Evolutionary conservation across 2,797 vertebrate species (phyloP).

Genomic region (Typhlichthys eigenmanni): DNA sequence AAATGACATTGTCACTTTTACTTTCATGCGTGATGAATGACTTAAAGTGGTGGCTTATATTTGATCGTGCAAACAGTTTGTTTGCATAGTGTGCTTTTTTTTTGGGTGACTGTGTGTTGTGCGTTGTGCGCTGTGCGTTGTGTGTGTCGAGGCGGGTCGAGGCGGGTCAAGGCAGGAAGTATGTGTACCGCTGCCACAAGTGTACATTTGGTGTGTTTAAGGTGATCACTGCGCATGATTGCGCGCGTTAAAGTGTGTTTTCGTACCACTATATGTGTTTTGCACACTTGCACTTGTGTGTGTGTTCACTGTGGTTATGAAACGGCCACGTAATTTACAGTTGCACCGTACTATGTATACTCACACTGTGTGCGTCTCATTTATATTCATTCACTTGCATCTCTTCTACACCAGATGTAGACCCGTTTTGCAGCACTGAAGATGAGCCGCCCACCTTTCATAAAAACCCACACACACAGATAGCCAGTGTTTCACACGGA

Average conservation of each 20-base stretch:
- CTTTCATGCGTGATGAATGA: slow-evolving; percentile 42
- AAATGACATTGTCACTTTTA: slow-evolving; percentile 44
- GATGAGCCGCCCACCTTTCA: neutral
- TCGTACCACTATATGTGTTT: neutral
- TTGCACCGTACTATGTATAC: neutral
- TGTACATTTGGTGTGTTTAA: neutral
- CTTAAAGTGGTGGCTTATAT: slow-evolving; percentile 26
- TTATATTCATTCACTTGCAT: neutral
- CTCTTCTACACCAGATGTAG: no score
- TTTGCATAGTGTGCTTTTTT: slow-evolving; percentile 29
- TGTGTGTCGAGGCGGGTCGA: neutral
- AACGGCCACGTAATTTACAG: neutral
- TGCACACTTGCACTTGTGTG: neutral
- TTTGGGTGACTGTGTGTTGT: slow-evolving; percentile 23
- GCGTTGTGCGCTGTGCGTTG: neutral
- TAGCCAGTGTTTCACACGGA: slow-evolving; percentile 18
- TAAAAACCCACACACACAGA: neutral
- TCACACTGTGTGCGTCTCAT: neutral
- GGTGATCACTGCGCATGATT: neutral
- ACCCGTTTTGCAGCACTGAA: neutral
- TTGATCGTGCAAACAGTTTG: slow-evolving; percentile 42
- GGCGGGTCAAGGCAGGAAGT: neutral
- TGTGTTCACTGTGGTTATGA: slow-evolving; percentile 21
- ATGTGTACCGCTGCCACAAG: neutral
- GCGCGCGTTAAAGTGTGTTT: neutral